These are phyloP conservation scores for Tragopan temminckii DNA, from an alignment of 2,797 vertebrate genomes.

Conservation along the genomic window DNA sequence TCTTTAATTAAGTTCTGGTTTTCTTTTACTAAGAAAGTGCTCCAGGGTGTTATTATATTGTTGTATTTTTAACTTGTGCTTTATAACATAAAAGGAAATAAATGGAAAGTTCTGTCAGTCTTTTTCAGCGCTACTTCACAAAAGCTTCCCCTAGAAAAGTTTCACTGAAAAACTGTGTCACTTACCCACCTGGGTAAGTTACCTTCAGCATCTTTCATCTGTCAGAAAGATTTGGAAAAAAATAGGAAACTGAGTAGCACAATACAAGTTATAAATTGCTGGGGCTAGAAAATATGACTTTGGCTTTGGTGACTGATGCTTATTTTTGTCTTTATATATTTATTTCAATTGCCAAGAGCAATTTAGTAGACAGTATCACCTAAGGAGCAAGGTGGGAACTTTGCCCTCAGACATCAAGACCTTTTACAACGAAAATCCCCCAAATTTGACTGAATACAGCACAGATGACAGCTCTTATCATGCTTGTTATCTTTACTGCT, in stretches of 20 bases:
- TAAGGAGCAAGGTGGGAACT: background rate
- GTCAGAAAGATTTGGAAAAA: background rate
- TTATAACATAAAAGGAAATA: constrained; percentile 19
- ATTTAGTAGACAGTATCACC: background rate
- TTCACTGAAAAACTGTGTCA: constrained; percentile 38
- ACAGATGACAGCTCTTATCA: background rate
- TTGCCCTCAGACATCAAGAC: background rate
- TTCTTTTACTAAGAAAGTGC: constrained; percentile 41
- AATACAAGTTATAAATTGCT: constrained; percentile 15
- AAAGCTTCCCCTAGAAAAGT: constrained; percentile 40
- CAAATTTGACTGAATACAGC: background rate
- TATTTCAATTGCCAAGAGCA: background rate
- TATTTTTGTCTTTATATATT: background rate
- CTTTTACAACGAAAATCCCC: background rate
- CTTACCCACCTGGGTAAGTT: constrained; percentile 25
- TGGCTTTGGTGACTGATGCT: background rate
- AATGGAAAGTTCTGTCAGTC: constrained; percentile 22
- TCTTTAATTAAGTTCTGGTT: background rate
- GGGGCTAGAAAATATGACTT: background rate
- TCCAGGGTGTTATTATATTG: background rate
- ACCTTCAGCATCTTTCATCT: background rate
- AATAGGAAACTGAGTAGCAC: background rate
- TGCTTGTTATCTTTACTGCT: background rate
- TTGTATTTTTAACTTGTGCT: constrained; percentile 14
- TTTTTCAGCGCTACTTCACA: constrained; percentile 37